Percentiles rank a stretch among this genome's conserved stretches.
Conservation (phyloP, 2,797 vertebrate species). For the Falco biarmicus region DNA sequence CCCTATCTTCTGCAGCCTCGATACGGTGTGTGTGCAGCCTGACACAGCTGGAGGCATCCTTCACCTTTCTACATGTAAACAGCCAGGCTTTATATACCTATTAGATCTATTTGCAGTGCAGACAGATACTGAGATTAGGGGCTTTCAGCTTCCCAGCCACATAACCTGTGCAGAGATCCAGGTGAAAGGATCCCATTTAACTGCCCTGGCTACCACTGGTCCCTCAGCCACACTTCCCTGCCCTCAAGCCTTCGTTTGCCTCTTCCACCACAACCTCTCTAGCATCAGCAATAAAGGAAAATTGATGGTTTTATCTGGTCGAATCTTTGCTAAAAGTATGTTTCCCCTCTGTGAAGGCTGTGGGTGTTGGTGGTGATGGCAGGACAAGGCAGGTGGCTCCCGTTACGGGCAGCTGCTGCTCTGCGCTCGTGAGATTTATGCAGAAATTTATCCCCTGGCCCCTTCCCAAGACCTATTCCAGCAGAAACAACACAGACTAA, state of each 20-base stretch:
- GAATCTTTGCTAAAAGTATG: background rate
- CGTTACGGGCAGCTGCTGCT: background rate
- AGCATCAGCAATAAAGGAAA: background rate
- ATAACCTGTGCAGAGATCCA: background rate
- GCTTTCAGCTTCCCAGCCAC: background rate
- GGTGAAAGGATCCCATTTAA: background rate
- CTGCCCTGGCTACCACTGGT: background rate
- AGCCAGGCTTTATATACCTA: background rate
- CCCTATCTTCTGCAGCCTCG: background rate
- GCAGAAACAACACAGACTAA: background rate
- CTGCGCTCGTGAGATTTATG: rapidly evolving
- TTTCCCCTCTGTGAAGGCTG: background rate
- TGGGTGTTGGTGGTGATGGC: background rate
- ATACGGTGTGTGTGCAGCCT: background rate
- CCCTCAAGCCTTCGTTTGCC: background rate
- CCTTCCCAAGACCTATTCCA: background rate
- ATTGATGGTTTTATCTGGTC: background rate
- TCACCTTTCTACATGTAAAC: background rate
- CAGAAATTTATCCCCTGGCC: background rate
- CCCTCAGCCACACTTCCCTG: background rate
- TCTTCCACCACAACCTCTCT: background rate
- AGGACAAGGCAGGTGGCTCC: background rate
- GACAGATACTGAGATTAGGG: background rate
- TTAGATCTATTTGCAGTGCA: background rate
- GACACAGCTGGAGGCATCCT: constrained; percentile 9